These are phyloP conservation scores for Caenorhabditis drosophilae DNA, from an alignment of 2,888 invertebrate species.

Conservation along the genomic window DNA sequence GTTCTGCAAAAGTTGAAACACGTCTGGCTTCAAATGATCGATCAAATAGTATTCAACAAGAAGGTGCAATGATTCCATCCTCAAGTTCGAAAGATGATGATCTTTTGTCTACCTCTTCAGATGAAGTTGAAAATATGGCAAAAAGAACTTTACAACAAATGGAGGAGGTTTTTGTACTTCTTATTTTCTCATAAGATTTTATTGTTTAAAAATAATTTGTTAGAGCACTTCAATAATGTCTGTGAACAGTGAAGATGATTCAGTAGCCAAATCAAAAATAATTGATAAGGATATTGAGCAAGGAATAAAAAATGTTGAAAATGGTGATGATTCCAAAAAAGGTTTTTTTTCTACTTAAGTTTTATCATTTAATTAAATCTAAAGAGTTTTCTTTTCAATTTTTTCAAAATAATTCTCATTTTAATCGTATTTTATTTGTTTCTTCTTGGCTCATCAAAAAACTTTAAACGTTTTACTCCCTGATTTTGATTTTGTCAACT, in stretches of 20 bases:
- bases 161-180: conserved; percentile 42
- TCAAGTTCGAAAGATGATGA: conserved; percentile 60
- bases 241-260: conserved; percentile 31
- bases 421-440: too few species aligned
- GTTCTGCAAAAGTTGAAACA: conserved; percentile 47
- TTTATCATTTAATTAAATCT: conserved; percentile 12
- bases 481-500: too few species aligned
- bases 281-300: conserved; percentile 34
- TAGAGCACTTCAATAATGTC: conserved; percentile 36
- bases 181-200: conserved; percentile 2
- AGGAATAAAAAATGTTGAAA: conserved; percentile 9
- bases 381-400: too few species aligned
- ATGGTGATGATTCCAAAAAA: conserved; percentile 23
- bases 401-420: too few species aligned
- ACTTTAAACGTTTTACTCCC: too few species aligned
- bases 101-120: conserved; percentile 55
- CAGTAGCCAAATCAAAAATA: conserved; percentile 27
- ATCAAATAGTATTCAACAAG: conserved; percentile 40
- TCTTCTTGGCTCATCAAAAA: too few species aligned
- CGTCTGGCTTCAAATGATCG: conserved; percentile 40
- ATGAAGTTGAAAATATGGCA: conserved; percentile 62
- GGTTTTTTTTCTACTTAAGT: conserved; percentile 8
- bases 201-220: conserved; percentile 1
- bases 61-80: conserved; percentile 60
- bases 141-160: conserved; percentile 55